Evolutionary conservation across 2,797 vertebrate genomes (phyloP), one percentile per base, ranked within the genome.

Genomic region (Ctenopoma multispine): DNA sequence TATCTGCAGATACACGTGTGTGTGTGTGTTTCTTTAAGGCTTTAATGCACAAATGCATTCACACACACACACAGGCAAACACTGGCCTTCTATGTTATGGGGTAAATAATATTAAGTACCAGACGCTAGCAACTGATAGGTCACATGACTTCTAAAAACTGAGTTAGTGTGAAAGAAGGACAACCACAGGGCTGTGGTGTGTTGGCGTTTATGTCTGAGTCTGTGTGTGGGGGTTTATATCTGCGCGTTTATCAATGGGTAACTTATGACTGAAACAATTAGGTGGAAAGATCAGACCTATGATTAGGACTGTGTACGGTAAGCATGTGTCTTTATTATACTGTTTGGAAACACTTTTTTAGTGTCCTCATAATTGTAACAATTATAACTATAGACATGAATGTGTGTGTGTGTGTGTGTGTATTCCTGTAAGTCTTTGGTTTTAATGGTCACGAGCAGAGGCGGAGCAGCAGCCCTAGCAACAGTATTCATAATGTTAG

Each of bases 361-460:
- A 29, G 36, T 38, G 8, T 7, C 36, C 36, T 9, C 11, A 38
- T 12, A 38, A 38, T 38, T 9, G 2, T 8, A 9, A 9, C 36
- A 38, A 38, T 12, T 38, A 38, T 38, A 38, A 38, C 11, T 38
- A 10, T 10, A 9, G 36, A 1, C 15, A 7, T 11, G 24, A 23
- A 20, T 53, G 67, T 41, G 15, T 56, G 23, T 63, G 24, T 40
- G 43, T 53, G 14, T 36, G 60, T 49, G 31, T 44, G 21, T 27
- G 50, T 20, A 4, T 81, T 79, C 75, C 68, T 69, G 75, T 75
- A 79, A 82, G 7, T 68, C 21, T 34, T 2, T 47, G 1, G 1
- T 20, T 68, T 18, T 24, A 43, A n/a, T 44, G 11, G 40, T 29
- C 21, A 20, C 9, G 24, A 46, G n/a, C 1, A 14, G 40, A 47